A percentile compares a stretch with the other conserved stretches of the same genome.
phyloP scores from a whole-genome alignment of 1,140 invertebrate species.

The Drosophila chauvacae region DNA sequence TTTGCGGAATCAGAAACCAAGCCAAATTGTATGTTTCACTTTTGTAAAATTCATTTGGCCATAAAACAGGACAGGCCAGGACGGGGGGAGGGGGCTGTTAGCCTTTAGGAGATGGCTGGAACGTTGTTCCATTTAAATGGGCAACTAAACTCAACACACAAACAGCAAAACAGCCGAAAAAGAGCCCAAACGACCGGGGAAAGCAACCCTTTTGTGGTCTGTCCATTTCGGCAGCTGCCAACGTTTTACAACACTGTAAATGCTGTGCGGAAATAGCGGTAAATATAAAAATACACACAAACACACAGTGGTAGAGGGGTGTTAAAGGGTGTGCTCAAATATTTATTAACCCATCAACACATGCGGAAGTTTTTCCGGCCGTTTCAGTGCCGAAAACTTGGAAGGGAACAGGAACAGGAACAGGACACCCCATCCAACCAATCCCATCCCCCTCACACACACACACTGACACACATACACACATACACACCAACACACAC shows the following conservation, averaged over 20 bases:
- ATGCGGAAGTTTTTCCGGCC: slow-evolving; percentile 78
- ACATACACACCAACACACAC: background rate
- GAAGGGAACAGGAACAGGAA: background rate
- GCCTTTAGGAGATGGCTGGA: slow-evolving; percentile 13
- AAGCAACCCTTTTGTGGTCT: slow-evolving; percentile 72
- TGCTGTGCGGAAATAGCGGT: slow-evolving; percentile 77
- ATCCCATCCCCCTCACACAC: background rate
- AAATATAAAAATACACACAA: slow-evolving; percentile 77
- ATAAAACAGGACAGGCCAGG: slow-evolving; percentile 56
- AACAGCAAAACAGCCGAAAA: slow-evolving; percentile 20
- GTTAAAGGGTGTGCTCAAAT: slow-evolving; percentile 71
- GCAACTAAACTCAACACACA: slow-evolving; percentile 62
- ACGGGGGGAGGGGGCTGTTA: background rate
- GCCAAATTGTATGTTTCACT: slow-evolving; percentile 66
- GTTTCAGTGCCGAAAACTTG: slow-evolving; percentile 50
- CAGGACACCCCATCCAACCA: background rate
- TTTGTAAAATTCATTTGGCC: slow-evolving; percentile 77
- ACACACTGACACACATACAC: no score
- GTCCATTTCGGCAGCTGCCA: slow-evolving; percentile 60
- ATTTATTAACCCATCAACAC: slow-evolving; percentile 82
- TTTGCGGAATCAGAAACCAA: slow-evolving; percentile 68
- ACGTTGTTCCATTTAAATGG: slow-evolving; percentile 69
- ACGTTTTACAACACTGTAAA: slow-evolving; percentile 80
- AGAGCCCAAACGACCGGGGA: slow-evolving; percentile 22
- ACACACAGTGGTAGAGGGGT: background rate